Base-by-base conservation (phyloP, 2,888 invertebrate genomes). In the Scaptomyza reducta region DNA sequence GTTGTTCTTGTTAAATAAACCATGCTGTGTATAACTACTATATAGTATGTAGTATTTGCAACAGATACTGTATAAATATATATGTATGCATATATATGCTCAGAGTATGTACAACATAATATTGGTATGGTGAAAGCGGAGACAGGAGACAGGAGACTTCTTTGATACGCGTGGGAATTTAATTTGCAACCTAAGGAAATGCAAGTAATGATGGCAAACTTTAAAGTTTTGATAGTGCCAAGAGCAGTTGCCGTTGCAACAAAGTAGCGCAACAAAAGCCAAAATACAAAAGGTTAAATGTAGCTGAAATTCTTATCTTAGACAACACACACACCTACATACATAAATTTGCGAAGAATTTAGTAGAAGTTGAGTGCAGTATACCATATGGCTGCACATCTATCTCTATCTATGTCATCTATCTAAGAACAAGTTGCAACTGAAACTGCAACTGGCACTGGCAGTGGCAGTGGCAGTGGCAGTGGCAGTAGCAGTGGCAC, bases 1-100 rank as follows among this genome's bases (percentile, higher is more conserved):
- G 83, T 85, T 87, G 88, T 87, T 85, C 69, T 85, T 79, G 79
- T 72, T 87, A 85, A 83, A 85, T 85, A 83, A 83, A 87, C 71
- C 87, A 76, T 87, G 85, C 61, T 66, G 50, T 53, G 51, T 59
- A 62, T 64, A 81, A 58, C 44, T 35, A 16, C 27, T 14, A 41
- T 47, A 22, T 50, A 44, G n/a, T 22, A 22, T 22, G 5, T 22
- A 22, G n/a, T 35, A 35, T 49, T 22, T 16, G n/a, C 27, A 47
- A 16, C 11, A n/a, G 29, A 33, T 18, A 18, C 9, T 31, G 3
- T 33, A 31, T 13, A 40, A 31, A 46, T 41, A 11, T 33, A 44
- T 27, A 18, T 11, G 14, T 10, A 22, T 35, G 25, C 11, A 6
- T 27, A 13, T 33, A n/a, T 13, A 35, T 6, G 38, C 40, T 22